Percentiles rank a stretch among this genome's conserved stretches.
phyloP scores from a whole-genome alignment of 2,797 vertebrate genomes.

The Parotocinclus haroldoi region DNA sequence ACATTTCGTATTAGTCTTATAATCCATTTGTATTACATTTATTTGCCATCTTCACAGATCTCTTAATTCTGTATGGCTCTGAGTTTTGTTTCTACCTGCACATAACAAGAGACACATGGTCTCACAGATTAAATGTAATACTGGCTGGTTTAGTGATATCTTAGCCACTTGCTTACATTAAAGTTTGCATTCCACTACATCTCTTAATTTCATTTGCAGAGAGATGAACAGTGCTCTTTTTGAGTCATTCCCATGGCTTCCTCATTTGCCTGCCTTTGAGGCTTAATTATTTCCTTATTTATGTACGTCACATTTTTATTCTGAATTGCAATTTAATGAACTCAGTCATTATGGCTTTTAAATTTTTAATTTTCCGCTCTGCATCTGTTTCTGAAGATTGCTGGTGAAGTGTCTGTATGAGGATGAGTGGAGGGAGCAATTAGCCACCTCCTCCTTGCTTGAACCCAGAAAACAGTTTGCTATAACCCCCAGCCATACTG shows the following conservation, averaged over 20 bases:
- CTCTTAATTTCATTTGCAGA: conserved; percentile 33
- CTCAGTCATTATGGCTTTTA: conserved; percentile 72
- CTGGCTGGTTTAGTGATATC: neutral
- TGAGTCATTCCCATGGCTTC: conserved; percentile 57
- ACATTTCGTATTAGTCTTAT: too few species aligned
- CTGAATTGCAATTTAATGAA: conserved; percentile 77
- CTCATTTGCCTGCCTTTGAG: conserved; percentile 60
- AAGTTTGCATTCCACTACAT: conserved; percentile 11
- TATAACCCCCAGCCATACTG: neutral
- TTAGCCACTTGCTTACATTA: conserved; percentile 25
- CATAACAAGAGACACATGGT: too few species aligned
- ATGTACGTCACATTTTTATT: conserved; percentile 75
- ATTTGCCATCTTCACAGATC: too few species aligned
- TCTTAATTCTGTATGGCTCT: too few species aligned
- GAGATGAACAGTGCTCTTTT: conserved; percentile 47
- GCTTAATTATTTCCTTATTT: conserved; percentile 74
- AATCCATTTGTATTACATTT: too few species aligned
- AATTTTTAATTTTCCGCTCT: conserved; percentile 77
- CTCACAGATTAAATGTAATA: too few species aligned
- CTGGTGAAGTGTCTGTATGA: conserved; percentile 52
- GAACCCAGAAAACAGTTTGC: neutral
- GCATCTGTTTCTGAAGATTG: conserved; percentile 69
- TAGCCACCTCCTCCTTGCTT: neutral
- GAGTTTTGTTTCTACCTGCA: too few species aligned
- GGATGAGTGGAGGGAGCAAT: conserved; percentile 29